Conservation (phyloP, 92 coral and sea anemone genomes). For the Virgularia gustaviana region DNA sequence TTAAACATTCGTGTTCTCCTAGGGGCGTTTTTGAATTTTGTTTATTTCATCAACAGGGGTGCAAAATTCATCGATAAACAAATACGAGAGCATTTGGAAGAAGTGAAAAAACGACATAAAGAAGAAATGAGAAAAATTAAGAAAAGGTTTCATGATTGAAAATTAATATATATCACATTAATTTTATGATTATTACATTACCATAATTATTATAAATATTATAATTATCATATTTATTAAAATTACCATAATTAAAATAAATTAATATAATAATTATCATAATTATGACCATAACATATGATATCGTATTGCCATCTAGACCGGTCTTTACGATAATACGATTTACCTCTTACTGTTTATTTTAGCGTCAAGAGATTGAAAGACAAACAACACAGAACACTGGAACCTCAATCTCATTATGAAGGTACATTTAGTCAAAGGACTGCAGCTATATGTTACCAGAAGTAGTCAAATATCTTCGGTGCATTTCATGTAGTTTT, state of each 20-base stretch:
- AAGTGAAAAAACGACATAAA: conserved; percentile 67
- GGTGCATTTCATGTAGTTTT: background rate
- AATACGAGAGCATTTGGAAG: conserved; percentile 66
- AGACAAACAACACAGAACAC: conserved; percentile 70
- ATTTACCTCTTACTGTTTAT: background rate
- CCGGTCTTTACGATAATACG: too few species aligned
- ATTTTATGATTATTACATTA: background rate
- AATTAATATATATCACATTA: background rate
- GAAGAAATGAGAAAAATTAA: conserved; percentile 79
- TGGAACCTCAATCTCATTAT: conserved; percentile 95
- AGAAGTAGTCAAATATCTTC: too few species aligned
- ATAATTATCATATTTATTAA: too few species aligned
- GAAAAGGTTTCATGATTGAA: conserved; percentile 62
- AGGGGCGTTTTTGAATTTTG: too few species aligned
- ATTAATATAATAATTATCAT: too few species aligned
- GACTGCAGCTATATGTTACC: too few species aligned
- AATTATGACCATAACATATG: too few species aligned
- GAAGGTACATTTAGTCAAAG: too few species aligned
- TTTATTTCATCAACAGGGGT: conserved; percentile 57
- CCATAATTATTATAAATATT: too few species aligned
- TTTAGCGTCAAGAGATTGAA: conserved; percentile 73
- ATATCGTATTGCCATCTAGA: too few species aligned
- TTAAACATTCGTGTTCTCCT: background rate
- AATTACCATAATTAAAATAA: too few species aligned
- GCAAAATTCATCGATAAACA: conserved; percentile 87